Base-by-base conservation (phyloP, 1,140 invertebrate species). In the Papilio machaon region DNA sequence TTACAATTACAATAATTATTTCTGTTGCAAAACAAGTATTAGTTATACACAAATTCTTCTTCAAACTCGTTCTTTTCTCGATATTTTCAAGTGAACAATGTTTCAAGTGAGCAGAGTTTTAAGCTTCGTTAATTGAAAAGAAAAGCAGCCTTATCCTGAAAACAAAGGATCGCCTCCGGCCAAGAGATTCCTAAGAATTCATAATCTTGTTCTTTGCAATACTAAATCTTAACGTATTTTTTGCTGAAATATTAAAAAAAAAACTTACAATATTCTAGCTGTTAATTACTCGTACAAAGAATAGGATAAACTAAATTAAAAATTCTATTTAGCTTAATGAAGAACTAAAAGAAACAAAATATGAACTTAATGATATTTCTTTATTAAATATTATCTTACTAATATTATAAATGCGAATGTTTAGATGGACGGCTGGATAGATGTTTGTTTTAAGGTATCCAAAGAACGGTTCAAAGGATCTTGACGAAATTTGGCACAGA, bases 111-210 rank as follows among this genome's bases (percentile, higher is more conserved):
- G 38, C 30, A 35, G 38, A 38, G 64, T 70, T 70, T 70, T 30
- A 35, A 35, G 64, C 23, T 70, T 70, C 13, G 64, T 70, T 64
- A 64, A 35, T 15, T 35, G 23, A 70, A 35, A 70, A 23, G 30
- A 15, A 70, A 70, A 70, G 30, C 64, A 38, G 64, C 30, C 30
- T 70, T 70, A 70, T 70, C 64, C 30, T 70, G 30, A 30, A 70
- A 70, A 70, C 64, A 70, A 70, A 70, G 64, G 23, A 70, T 15
- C 30, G 64, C 64, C 64, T 70, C 64, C 15, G 30, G 64, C 64
- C 64, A 35, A 70, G 64, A 64, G 60, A 70, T 35, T 30, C 64
- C 30, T 17, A 6, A 70, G 64, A 70, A 15, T 70, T 70, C 35
- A 67, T 67, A 67, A 70, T 38, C 64, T 70, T 70, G 30, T 70